These are phyloP conservation scores for Benitochromis conjunctus DNA, from an alignment of 2,113 vertebrate genomes.

Conservation along the genomic window DNA sequence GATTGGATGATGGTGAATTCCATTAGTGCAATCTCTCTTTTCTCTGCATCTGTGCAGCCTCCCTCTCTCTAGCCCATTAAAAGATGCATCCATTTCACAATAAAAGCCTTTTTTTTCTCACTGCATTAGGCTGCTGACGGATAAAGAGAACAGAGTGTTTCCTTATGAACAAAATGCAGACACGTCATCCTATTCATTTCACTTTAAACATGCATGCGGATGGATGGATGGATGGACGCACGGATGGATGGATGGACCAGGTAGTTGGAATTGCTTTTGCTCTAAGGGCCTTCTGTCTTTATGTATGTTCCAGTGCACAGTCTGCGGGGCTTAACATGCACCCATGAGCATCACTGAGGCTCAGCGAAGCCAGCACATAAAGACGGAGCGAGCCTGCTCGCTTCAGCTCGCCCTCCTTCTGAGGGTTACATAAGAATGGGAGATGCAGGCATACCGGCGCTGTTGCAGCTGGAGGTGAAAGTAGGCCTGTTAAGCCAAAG, in stretches of 20 bases:
- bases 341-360: constrained; percentile 51
- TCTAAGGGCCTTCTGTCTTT: constrained; percentile 42
- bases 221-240: constrained; percentile 38
- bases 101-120: constrained; percentile 38
- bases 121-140: constrained; percentile 49
- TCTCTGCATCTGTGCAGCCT: background rate
- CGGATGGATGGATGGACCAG: constrained; percentile 28
- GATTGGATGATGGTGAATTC: constrained; percentile 55
- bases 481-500: constrained; percentile 38
- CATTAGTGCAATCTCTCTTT: constrained; percentile 51
- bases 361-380: constrained; percentile 57
- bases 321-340: constrained; percentile 45
- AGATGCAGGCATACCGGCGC: constrained; percentile 27
- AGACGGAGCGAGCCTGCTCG: constrained; percentile 44
- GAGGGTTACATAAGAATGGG: constrained; percentile 59
- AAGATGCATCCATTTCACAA: constrained; percentile 57
- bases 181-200: constrained; percentile 40
- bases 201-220: constrained; percentile 43
- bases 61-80: constrained; percentile 36
- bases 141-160: constrained; percentile 51
- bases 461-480: constrained; percentile 52
- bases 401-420: constrained; percentile 43
- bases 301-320: constrained; percentile 48
- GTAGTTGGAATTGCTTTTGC: constrained; percentile 8
- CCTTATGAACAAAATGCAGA: constrained; percentile 31